phyloP scores from a whole-genome alignment of 2,797 vertebrate genomes.

The Hoplostethus atlanticus region DNA sequence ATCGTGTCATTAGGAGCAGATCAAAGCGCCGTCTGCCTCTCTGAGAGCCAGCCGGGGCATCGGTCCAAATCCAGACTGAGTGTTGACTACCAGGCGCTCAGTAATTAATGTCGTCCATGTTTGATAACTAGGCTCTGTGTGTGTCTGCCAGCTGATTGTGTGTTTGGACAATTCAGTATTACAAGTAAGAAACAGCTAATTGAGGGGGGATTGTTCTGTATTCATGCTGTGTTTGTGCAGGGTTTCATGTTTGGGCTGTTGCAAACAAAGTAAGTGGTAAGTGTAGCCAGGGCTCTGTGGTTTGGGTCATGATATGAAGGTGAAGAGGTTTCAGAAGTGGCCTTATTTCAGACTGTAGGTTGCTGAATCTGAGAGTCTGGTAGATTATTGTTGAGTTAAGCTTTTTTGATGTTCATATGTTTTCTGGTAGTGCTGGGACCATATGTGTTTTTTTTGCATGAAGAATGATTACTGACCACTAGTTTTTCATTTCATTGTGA shows the following conservation, averaged over 20 bases:
- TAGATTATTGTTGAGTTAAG: too few species aligned
- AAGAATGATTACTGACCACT: too few species aligned
- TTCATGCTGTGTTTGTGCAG: too few species aligned
- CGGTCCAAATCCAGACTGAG: constrained; percentile 30
- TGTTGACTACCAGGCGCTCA: constrained; percentile 17
- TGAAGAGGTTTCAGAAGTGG: too few species aligned
- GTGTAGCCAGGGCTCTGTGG: not conserved
- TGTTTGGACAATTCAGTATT: constrained; percentile 38
- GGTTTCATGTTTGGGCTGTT: too few species aligned
- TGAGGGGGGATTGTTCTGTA: not conserved
- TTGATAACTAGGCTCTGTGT: constrained; percentile 44
- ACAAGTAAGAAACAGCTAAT: constrained; percentile 19
- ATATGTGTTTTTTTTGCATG: too few species aligned
- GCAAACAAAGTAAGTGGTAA: too few species aligned
- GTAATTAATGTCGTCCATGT: constrained; percentile 64
- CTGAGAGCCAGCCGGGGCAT: constrained; percentile 31
- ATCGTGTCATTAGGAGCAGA: constrained; percentile 23
- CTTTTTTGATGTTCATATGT: too few species aligned
- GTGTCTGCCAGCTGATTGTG: constrained; percentile 32
- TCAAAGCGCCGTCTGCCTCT: constrained; percentile 36
- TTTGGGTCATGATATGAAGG: not conserved
- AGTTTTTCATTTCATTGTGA: too few species aligned
- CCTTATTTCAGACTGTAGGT: too few species aligned
- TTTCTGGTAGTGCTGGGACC: too few species aligned
- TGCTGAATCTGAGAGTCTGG: not conserved